These are phyloP conservation scores for Gymnocephalus cernua DNA, from an alignment of 2,113 vertebrate genomes.

Conservation along the genomic window DNA sequence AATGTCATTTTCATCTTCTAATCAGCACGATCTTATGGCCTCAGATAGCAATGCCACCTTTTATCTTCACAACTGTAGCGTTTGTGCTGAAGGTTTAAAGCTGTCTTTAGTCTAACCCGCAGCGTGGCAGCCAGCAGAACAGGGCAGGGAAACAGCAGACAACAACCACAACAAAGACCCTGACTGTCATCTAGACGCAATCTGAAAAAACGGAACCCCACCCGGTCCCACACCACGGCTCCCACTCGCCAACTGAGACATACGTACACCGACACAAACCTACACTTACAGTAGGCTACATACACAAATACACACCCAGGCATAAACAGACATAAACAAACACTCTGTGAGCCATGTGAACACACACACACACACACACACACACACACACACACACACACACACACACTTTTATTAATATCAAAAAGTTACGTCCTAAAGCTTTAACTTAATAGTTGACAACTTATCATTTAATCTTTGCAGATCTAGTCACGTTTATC, in stretches of 20 bases:
- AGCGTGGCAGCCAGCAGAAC: conserved; percentile 32
- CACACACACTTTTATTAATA: not conserved
- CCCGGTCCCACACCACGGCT: conserved; percentile 41
- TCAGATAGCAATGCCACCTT: conserved; percentile 5
- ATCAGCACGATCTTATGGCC: conserved; percentile 20
- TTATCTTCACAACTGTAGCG: conserved; percentile 1
- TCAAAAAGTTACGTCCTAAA: no score
- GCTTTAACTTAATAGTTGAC: no score
- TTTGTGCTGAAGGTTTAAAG: conserved; percentile 39
- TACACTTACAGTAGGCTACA: conserved; percentile 28
- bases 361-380: not conserved
- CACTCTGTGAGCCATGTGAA: conserved; percentile 12
- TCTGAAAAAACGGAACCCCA: conserved; percentile 68
- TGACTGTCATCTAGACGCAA: conserved; percentile 63
- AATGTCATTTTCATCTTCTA: conserved; percentile 15
- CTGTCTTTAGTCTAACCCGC: conserved; percentile 12
- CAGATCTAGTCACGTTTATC: no score
- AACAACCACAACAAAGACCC: conserved; percentile 79
- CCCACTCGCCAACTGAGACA: conserved; percentile 46
- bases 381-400: no score
- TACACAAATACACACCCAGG: conserved; percentile 41
- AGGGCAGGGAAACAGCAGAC: conserved; percentile 50
- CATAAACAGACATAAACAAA: conserved; percentile 56
- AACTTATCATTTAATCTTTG: no score
- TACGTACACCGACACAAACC: conserved; percentile 33